Base-by-base conservation (phyloP, 1,140 invertebrate species). In the Tetramorium parvispinum region DNA sequence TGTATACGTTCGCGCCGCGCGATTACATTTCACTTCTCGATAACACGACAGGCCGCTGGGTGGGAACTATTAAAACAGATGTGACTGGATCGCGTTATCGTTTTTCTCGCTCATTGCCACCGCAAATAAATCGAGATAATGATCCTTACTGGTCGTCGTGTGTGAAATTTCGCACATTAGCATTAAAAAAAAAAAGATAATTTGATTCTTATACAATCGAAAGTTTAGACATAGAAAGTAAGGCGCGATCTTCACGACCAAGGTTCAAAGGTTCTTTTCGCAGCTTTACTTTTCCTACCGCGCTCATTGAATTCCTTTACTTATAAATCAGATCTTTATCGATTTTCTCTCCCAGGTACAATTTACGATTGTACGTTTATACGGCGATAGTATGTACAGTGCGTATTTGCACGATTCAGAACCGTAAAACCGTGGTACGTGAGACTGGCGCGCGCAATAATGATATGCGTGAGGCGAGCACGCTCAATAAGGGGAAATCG, bases 401-500 rank as follows among this genome's bases (percentile, higher is more conserved):
- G 43, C 43, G 43, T 77, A 77, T 85, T 85, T 85, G 82, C 82
- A 77, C 82, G 82, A 53, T n/a, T 85, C 59, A 53, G 71, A 59
- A 87, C 63, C 87, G 87, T 88, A 88, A 88, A 88, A 88, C 68
- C 71, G 24, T 68, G 55, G 63, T 85, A 85, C 86, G 82, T 85
- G 86, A 73, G 82, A n/a, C 16, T 63, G 57, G 71, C 46, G 71
- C 71, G 57, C 46, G 40, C 83, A 81, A 81, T 88, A 88, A 88
- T 88, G 87, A 88, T 88, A 88, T 88, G 83, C 76, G 83, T 86
- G 78, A 82, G 85, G 85, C 49, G 59, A 32, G 55, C 70, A 63
- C 85, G 75, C 37, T 82, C 85, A 83, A 88, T 87, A 82, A 83
- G 78, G 55, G 86, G 85, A 88, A 88, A 88, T 88, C 85, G 87